Evolutionary conservation across 2,113 vertebrate genomes (phyloP), one percentile per base, ranked within the genome.

Genomic region (Elgaria multicarinata): DNA sequence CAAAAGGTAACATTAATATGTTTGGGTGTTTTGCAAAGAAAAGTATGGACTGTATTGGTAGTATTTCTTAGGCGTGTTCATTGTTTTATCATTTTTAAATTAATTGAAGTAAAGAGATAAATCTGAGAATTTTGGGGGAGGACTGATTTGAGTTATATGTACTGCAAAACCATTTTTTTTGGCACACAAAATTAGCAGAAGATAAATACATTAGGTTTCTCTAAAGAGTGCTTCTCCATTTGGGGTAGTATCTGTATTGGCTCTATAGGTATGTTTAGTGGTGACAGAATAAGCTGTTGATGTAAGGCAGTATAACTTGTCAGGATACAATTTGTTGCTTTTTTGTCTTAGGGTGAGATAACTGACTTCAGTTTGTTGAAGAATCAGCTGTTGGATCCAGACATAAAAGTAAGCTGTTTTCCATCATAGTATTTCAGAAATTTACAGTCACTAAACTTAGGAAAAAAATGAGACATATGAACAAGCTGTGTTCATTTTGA

Each of bases 381-480:
- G 88, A 98, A 98, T 88, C 99, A 99, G 93, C 95, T 99, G 90
- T 97, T 97, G 85, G 99, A 99, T 96, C 98, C 99, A 8, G 98
- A 99, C 3, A 99, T 99, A 90, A 99, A 99, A 98, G 99, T 99
- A 97, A 89, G 90, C 55, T n/a, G 1, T 39, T 28, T 55, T 53
- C 22, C 58, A 79, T 24, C n/a, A 2, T 2, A 7, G 16, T n/a
- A 2, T 66, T 36, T 86, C 64, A 13, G 14, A 12, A 42, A 31
- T 90, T 22, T 75, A 20, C 9, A 24, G 26, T 33, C 1, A 85
- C 89, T 0, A 0, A 8, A 20, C 58, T 6, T 39, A 39, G 26
- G 4, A 14, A 76, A 4, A 26, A 18, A 67, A 6, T 71, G 3
- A 42, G 39, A 14, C 78, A 16, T 18, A 64, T 13, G 58, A 42